Percentiles rank a stretch among this genome's conserved stretches.
Conservation (phyloP, 2,797 vertebrate species). For the Labeo calbasu region DNA sequence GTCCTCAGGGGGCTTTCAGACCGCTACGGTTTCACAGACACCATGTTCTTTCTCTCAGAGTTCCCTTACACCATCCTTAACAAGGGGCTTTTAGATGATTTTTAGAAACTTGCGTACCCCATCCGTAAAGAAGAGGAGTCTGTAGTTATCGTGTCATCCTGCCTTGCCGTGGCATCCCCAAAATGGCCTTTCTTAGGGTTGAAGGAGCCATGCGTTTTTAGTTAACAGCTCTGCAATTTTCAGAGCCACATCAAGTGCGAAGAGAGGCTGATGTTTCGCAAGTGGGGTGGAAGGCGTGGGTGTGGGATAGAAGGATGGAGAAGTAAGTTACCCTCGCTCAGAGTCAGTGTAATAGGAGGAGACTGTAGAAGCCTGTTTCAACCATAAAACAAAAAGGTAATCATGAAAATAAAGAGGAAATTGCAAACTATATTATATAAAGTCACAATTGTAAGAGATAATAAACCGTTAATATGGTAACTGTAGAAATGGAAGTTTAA, state of each 20-base stretch:
- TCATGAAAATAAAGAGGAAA: not conserved
- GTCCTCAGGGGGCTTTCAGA: conserved; percentile 25
- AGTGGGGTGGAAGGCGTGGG: not conserved
- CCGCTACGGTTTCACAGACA: not conserved
- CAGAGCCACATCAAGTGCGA: conserved; percentile 68
- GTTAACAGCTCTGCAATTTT: conserved; percentile 68
- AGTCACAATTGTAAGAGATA: not conserved
- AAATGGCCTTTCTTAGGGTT: conserved; percentile 51
- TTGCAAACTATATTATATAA: not conserved
- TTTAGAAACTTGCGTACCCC: conserved; percentile 46
- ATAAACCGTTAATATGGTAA: not conserved
- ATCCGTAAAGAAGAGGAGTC: conserved; percentile 35
- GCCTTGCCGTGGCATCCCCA: conserved; percentile 54
- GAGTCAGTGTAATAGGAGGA: not conserved
- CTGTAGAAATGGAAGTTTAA: not conserved
- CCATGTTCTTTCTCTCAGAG: conserved; percentile 30
- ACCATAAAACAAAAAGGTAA: not conserved
- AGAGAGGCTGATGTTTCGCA: conserved; percentile 33
- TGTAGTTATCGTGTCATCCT: conserved; percentile 62
- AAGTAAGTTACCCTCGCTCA: not conserved
- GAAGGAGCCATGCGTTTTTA: conserved; percentile 64
- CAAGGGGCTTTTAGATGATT: conserved; percentile 49
- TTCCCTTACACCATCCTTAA: conserved; percentile 30
- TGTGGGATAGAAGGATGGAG: conserved; percentile 15
- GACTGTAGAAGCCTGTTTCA: not conserved